Conservation (phyloP, 2,113 vertebrate genomes). For the Lethenteron reissneri region DNA sequence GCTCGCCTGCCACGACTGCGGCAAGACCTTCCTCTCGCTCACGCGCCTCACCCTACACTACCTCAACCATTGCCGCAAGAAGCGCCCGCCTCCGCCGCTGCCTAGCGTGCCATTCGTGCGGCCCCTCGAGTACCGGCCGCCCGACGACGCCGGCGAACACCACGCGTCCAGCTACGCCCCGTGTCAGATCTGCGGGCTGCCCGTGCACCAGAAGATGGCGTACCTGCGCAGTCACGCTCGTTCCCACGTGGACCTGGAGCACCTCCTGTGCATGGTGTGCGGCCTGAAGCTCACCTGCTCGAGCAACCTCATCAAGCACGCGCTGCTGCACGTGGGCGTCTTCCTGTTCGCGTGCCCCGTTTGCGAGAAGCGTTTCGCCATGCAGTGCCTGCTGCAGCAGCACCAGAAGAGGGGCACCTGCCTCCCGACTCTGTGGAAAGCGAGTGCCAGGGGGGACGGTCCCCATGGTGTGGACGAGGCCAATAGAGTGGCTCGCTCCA, state of each 20-base stretch:
- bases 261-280: slow-evolving; percentile 44
- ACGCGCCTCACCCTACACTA: too few species aligned
- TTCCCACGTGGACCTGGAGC: slow-evolving; percentile 48
- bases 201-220: slow-evolving; percentile 45
- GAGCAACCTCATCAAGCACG: slow-evolving; percentile 35
- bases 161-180: slow-evolving; percentile 11
- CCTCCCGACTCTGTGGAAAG: too few species aligned
- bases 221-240: slow-evolving; percentile 46
- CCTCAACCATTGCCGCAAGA: too few species aligned
- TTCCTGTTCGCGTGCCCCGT: slow-evolving; percentile 77
- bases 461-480: too few species aligned
- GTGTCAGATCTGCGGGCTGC: slow-evolving; percentile 50
- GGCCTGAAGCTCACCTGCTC: slow-evolving; percentile 52
- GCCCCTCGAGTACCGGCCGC: too few species aligned
- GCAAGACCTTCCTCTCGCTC: too few species aligned
- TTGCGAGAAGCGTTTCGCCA: slow-evolving; percentile 70
- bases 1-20: too few species aligned
- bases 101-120: too few species aligned
- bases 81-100: too few species aligned
- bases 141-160: too few species aligned
- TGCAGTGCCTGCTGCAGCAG: slow-evolving; percentile 50
- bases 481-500: too few species aligned
- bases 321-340: slow-evolving; percentile 59
- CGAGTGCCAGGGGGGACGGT: too few species aligned
- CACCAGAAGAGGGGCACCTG: slow-evolving; percentile 49